Evolutionary conservation across 2,888 invertebrate genomes (phyloP).

Genomic region (Plemyria rubiginata): DNA sequence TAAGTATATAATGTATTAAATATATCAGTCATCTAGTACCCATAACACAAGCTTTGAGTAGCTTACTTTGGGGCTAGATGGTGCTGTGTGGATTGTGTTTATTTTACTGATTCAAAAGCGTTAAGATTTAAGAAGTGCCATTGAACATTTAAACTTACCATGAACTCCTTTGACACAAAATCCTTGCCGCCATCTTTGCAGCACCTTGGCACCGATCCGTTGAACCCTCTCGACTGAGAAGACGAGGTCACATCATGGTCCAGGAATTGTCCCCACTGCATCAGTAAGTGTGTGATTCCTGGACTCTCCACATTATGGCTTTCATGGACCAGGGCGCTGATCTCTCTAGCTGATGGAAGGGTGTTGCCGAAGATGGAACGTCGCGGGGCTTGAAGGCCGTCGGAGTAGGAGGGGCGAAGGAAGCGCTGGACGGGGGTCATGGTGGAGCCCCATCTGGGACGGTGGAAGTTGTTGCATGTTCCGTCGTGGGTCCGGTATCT

Average conservation of each 20-base stretch:
- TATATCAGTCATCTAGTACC: no score
- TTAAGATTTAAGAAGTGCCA: no score
- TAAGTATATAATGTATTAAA: no score
- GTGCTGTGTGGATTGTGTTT: no score
- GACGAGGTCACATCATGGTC: slow-evolving; percentile 95
- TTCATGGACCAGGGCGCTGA: slow-evolving; percentile 87
- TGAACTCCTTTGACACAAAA: slow-evolving; percentile 86
- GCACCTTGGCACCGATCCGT: slow-evolving; percentile 91
- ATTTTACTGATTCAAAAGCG: no score
- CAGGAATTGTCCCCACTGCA: slow-evolving; percentile 96
- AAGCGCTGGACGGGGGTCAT: slow-evolving; percentile 93
- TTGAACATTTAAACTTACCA: slow-evolving; percentile 77
- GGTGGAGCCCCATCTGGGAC: slow-evolving; percentile 92
- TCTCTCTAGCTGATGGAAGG: slow-evolving; percentile 90
- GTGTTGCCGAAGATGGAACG: slow-evolving; percentile 84
- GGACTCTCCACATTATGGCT: slow-evolving; percentile 87
- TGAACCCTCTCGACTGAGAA: slow-evolving; percentile 90
- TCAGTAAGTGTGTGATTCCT: slow-evolving; percentile 90
- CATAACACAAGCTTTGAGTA: no score
- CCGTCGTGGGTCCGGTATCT: slow-evolving; percentile 94
- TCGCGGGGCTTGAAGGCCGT: slow-evolving; percentile 86
- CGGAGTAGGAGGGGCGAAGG: slow-evolving; percentile 92
- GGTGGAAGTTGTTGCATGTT: slow-evolving; percentile 93
- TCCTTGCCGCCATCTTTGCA: slow-evolving; percentile 86
- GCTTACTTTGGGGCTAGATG: no score